phyloP scores from a whole-genome alignment of 2,113 vertebrate species.

The Bujurquina vittata region DNA sequence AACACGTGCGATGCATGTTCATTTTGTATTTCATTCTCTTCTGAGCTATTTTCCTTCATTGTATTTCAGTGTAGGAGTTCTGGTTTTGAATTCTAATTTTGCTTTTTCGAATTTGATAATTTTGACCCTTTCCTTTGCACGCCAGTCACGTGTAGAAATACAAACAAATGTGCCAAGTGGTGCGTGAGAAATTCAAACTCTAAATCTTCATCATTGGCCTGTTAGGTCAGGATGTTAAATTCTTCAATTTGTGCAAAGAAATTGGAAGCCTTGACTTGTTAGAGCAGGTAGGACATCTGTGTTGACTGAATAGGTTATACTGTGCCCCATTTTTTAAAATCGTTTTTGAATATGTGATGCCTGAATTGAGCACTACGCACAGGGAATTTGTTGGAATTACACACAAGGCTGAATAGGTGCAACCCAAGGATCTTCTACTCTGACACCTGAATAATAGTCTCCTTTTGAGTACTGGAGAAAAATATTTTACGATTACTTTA shows the following conservation, averaged over 20 bases:
- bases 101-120: background rate
- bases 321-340: constrained; percentile 31
- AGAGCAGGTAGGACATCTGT: constrained; percentile 27
- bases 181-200: constrained; percentile 19
- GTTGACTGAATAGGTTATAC: constrained; percentile 26
- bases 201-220: constrained; percentile 13
- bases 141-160: constrained; percentile 22
- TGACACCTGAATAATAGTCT: constrained; percentile 61
- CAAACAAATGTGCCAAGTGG: constrained; percentile 25
- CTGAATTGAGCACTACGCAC: constrained; percentile 42
- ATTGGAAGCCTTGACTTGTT: constrained; percentile 64
- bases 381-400: constrained; percentile 41
- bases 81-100: constrained; percentile 1
- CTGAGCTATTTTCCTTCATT: background rate
- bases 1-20: background rate
- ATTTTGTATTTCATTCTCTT: constrained; percentile 20
- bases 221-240: constrained; percentile 45
- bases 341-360: constrained; percentile 32
- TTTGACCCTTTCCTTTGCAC: constrained; percentile 24
- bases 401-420: constrained; percentile 42
- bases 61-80: background rate
- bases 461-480: constrained; percentile 47
- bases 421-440: constrained; percentile 55
- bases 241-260: constrained; percentile 58
- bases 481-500: constrained; percentile 59